phyloP scores from a whole-genome alignment of 2,113 vertebrate genomes.

The Catharus fuscescens region DNA sequence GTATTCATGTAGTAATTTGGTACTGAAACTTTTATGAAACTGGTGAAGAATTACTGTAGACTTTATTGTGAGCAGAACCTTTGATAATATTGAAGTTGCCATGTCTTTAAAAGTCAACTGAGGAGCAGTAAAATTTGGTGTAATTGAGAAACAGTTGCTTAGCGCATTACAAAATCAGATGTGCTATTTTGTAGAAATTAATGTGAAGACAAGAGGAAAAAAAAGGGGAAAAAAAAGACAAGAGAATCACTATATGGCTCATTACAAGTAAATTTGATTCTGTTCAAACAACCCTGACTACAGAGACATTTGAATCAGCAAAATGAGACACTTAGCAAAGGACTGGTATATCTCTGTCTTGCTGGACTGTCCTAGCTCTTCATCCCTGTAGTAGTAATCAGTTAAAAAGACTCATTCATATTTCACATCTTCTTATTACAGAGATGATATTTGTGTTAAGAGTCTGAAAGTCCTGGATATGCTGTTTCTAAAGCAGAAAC shows the following conservation, averaged over 20 bases:
- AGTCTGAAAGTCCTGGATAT: not conserved
- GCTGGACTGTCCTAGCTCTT: constrained; percentile 20
- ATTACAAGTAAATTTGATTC: constrained; percentile 65
- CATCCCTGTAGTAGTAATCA: not conserved
- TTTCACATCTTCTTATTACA: constrained; percentile 4
- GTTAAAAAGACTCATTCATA: constrained; percentile 1
- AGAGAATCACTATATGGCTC: constrained; percentile 38
- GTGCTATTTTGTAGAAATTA: constrained; percentile 43
- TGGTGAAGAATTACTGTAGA: not conserved
- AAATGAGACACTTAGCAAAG: constrained; percentile 24
- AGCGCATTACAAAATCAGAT: constrained; percentile 45
- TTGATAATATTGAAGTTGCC: not conserved
- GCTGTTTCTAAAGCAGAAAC: not conserved
- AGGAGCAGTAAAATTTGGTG: constrained; percentile 32
- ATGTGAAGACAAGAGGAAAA: constrained; percentile 37
- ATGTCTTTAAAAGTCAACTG: constrained; percentile 27
- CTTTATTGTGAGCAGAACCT: not conserved
- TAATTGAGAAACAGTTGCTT: constrained; percentile 53
- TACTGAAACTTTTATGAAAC: not conserved
- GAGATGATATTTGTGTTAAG: not conserved
- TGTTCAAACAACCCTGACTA: constrained; percentile 55
- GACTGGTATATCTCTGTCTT: not conserved
- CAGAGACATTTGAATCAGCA: constrained; percentile 47
- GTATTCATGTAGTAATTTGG: not conserved
- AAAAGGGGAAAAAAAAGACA: not conserved